Conservation (phyloP, 1,140 invertebrate species). For the Physella acuta region DNA sequence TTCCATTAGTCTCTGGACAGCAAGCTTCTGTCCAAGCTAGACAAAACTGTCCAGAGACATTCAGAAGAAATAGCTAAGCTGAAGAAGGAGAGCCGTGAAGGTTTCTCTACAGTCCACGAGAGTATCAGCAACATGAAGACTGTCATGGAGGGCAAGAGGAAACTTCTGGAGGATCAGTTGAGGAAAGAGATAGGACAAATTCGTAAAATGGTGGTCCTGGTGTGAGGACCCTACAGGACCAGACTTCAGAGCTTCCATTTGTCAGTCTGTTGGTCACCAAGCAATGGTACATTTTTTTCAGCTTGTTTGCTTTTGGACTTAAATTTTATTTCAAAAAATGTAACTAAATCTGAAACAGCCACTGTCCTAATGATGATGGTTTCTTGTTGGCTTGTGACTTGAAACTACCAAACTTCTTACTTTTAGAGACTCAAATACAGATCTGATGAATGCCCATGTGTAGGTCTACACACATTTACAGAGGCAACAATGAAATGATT, state of each 20-base stretch:
- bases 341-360: too few relatives aligned
- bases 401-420: too few relatives aligned
- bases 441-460: too few relatives aligned
- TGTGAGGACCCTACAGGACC: background rate
- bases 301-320: too few relatives aligned
- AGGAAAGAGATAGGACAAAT: conserved; percentile 54
- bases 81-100: conserved; percentile 54
- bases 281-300: too few relatives aligned
- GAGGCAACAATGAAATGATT: too few relatives aligned
- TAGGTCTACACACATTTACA: too few relatives aligned
- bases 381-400: too few relatives aligned
- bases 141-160: conserved; percentile 53
- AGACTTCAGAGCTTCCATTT: background rate
- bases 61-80: conserved; percentile 46
- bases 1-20: conserved; percentile 43
- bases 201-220: conserved; percentile 42
- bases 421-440: too few relatives aligned
- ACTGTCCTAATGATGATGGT: too few relatives aligned
- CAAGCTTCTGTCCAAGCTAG: conserved; percentile 40
- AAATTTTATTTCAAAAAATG: too few relatives aligned
- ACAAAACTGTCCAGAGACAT: conserved; percentile 38
- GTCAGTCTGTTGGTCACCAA: background rate
- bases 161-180: conserved; percentile 53
- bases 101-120: conserved; percentile 56
- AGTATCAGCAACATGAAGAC: conserved; percentile 55